These are phyloP conservation scores for Monomorium pharaonis DNA, from an alignment of 1,140 invertebrate genomes.

Conservation along the genomic window DNA sequence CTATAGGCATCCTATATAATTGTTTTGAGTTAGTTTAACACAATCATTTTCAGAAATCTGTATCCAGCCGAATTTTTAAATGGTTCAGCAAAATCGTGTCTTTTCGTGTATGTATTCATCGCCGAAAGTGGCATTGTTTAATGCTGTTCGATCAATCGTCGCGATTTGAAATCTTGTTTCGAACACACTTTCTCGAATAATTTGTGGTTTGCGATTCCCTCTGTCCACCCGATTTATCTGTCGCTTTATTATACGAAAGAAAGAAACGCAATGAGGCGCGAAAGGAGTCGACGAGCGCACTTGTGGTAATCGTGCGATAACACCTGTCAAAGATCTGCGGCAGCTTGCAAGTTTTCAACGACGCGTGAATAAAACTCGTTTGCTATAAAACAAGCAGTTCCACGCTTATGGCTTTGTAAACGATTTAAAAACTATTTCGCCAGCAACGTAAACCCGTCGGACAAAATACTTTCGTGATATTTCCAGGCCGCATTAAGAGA, in stretches of 20 bases:
- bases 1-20: too few species aligned
- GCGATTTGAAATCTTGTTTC: neutral
- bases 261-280: neutral
- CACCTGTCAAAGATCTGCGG: constrained; percentile 61
- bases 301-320: constrained; percentile 61
- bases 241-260: neutral
- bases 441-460: neutral
- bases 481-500: neutral
- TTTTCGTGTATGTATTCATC: neutral
- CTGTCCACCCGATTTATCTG: neutral
- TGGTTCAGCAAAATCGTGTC: too few species aligned
- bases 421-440: constrained; percentile 28
- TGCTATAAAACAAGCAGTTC: constrained; percentile 28
- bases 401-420: constrained; percentile 17
- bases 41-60: too few species aligned
- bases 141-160: neutral
- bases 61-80: too few species aligned
- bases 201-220: neutral
- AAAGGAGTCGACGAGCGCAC: constrained; percentile 28
- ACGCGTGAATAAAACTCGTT: constrained; percentile 57
- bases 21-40: too few species aligned
- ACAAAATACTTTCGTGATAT: neutral
- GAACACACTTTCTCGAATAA: neutral
- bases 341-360: constrained; percentile 42
- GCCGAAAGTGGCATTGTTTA: neutral